phyloP scores from a whole-genome alignment of 1,140 invertebrate genomes.

The Trichomalopsis sarcophagae region DNA sequence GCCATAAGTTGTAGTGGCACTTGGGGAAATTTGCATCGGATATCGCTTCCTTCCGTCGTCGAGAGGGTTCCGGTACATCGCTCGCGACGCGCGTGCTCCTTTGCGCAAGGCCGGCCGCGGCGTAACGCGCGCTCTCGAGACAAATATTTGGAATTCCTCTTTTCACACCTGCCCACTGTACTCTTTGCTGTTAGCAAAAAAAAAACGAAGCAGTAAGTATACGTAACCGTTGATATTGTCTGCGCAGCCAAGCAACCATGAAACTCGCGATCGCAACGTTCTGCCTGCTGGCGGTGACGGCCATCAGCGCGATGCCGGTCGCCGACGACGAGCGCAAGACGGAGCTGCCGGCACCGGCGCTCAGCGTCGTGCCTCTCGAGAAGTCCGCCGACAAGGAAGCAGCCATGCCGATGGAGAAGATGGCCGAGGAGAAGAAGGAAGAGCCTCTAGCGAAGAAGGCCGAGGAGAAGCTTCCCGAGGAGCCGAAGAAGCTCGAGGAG shows the following conservation, averaged over 20 bases:
- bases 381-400: slow-evolving; percentile 36
- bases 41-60: not conserved
- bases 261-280: slow-evolving; percentile 64
- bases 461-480: not conserved
- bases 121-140: no score
- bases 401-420: not conserved
- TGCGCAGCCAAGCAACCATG: slow-evolving; percentile 55
- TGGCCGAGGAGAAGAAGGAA: slow-evolving; percentile 36
- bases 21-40: not conserved
- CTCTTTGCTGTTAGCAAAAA: no score
- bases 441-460: not conserved
- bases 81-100: no score
- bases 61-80: no score
- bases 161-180: no score
- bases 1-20: not conserved
- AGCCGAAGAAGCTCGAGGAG: slow-evolving; percentile 15
- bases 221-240: not conserved
- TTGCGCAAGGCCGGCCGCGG: no score
- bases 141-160: no score
- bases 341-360: slow-evolving; percentile 25
- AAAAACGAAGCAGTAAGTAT: no score
- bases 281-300: slow-evolving; percentile 62
- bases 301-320: slow-evolving; percentile 64
- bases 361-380: slow-evolving; percentile 53
- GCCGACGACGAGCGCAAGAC: slow-evolving; percentile 56